phyloP scores from a whole-genome alignment of 2,888 invertebrate species.

The Habrosyne pyritoides region DNA sequence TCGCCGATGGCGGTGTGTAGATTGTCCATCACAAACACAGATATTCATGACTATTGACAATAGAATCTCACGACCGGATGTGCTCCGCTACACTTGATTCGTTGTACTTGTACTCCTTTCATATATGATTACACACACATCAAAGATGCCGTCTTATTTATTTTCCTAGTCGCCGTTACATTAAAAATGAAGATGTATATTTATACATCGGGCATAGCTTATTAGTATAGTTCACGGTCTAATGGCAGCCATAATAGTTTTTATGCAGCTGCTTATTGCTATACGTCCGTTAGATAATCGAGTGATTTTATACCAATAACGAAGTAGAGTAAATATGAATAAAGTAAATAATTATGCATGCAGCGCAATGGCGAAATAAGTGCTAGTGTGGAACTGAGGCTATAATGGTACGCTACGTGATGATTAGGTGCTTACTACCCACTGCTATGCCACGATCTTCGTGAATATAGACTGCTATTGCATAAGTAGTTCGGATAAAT shows the following conservation, averaged over 20 bases:
- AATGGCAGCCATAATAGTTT: constrained; percentile 59
- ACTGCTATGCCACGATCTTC: background rate
- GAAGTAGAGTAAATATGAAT: constrained; percentile 37
- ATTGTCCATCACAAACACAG: constrained; percentile 20
- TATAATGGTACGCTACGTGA: background rate
- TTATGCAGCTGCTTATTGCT: constrained; percentile 58
- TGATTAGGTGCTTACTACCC: background rate
- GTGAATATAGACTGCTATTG: background rate
- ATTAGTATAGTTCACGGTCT: constrained; percentile 63
- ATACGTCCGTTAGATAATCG: constrained; percentile 48
- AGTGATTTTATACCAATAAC: constrained; percentile 44
- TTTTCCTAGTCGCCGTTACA: constrained; percentile 68
- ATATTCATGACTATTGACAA: constrained; percentile 18
- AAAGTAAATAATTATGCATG: constrained; percentile 37
- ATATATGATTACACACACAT: constrained; percentile 66
- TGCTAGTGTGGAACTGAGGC: background rate
- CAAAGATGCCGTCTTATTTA: constrained; percentile 67
- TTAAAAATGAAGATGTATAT: constrained; percentile 70
- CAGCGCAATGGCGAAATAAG: constrained; percentile 2
- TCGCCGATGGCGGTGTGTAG: constrained; percentile 15
- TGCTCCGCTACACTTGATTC: constrained; percentile 52
- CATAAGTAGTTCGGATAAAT: background rate
- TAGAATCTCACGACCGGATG: constrained; percentile 49
- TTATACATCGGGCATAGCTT: constrained; percentile 60
- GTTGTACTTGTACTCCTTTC: constrained; percentile 44